Base-by-base conservation (phyloP, 1,140 invertebrate species). In the Lordiphosa stackelbergi region DNA sequence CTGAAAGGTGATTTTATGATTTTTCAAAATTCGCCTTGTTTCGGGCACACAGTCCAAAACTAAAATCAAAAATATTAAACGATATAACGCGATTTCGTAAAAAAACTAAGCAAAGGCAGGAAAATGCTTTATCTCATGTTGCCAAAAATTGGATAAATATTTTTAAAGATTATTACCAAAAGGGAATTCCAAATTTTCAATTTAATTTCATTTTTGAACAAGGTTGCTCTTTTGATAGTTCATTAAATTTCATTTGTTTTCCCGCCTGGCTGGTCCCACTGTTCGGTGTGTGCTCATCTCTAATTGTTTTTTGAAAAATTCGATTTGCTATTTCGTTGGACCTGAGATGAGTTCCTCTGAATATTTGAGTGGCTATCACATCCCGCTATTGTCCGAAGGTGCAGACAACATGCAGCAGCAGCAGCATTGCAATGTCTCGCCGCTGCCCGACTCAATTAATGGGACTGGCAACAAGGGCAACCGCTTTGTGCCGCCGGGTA, bases 331-430 rank as follows among this genome's bases (percentile, higher is more conserved):
- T 10, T 19, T 31, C 5, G 28, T 5, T 19, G 51, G 9, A 31
- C 11, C 16, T 4, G 10, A 53, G 24, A 69, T 65, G 71, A 49
- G 35, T 24, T 65, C 53, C 11, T 5, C 45, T 1, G 53, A 55
- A 12, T 70, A 41, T 40, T 40, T 73, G 11, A 58, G 22, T 22
- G 34, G 40, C 3, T 73, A 62, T 37, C 63, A 63, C n/a, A 68
- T 73, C 51, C 57, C 69, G 4, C 34, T 51, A 1, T 4, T 66
- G 9, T 28, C 31, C 10, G 10, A 47, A 10, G 22, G 52, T 28
- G 48, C 35, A 10, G 2, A 31, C 47, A 1, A 22, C 37, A 10
- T 7, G 8, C 7, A 9, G 16, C 34, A 13, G 42, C 31, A 24
- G 8, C 13, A 10, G 10, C 9, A 31, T 13, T 7, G 5, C 8